Evolutionary conservation across 2,888 invertebrate species (phyloP), one percentile per base, ranked within the genome.

Genomic region (Parapristionchus giblindavisi): DNA sequence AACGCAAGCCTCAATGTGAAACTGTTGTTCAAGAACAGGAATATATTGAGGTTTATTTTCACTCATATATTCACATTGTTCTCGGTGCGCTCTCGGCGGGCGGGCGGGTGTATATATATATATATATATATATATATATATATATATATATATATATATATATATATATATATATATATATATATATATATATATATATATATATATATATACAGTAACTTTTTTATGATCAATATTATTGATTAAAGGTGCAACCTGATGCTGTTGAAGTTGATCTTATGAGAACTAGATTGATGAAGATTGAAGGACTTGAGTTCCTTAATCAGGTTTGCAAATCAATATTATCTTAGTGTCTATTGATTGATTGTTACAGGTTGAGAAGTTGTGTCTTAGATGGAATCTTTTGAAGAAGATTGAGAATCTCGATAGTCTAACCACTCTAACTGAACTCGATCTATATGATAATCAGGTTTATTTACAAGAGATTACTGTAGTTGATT

Each of bases 391-490:
- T 72, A 92, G 97, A 61, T 98, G 98, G 94, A 99, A 99, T 90
- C 90, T 96, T 17, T 94, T 99, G 32, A 96, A 94, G 88, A 94
- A 93, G 89, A 96, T 99, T 83, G 96, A 98, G 89, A 96, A 96
- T 86, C 89, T 99, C 48, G 89, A 92, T 73, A 92, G 92, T 1
- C 89, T 98, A 56, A 80, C 81, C 36, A 83, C 83, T 3, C 90
- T 99, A 27, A 91, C 91, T n/a, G 95, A 97, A 88, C 89, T 99
- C 70, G 98, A 99, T 87, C 90, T 99, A 4, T 96, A 98, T 89
- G 99, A 99, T 89, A 99, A 99, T 90, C 96, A 96, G 90, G 93
- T 99, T 70, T 36, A 32, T 36, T 1, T 52, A 34, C 6, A 8
- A n/a, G 27, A 17, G 29, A 36, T 65, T 43, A 8, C 17, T 6